Evolutionary conservation across 2,797 vertebrate species (phyloP).

Genomic region (Melanogrammus aeglefinus): DNA sequence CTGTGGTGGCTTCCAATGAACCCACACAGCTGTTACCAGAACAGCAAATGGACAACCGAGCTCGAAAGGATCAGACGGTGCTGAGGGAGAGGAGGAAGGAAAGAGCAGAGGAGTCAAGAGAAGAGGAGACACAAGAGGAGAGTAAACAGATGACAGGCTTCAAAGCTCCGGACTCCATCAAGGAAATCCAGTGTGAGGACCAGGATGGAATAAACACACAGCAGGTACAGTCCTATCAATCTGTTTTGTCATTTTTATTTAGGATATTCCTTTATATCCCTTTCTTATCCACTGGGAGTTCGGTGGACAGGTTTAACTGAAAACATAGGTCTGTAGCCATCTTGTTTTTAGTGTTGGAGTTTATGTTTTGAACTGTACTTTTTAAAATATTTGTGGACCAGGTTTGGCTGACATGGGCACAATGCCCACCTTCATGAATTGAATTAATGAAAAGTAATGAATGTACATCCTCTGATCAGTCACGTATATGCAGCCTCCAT

Average conservation of each 20-base stretch:
- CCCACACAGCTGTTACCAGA: slow-evolving; percentile 21
- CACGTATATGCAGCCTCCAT: not conserved
- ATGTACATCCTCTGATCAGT: not conserved
- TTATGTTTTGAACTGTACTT: not conserved
- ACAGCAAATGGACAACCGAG: slow-evolving; percentile 28
- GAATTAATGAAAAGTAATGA: not conserved
- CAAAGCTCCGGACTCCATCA: slow-evolving; percentile 13
- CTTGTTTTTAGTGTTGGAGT: not conserved
- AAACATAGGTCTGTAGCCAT: not conserved
- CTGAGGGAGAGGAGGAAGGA: slow-evolving; percentile 22
- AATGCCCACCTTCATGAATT: too few species aligned
- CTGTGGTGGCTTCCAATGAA: slow-evolving; percentile 16
- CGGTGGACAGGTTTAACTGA: not conserved
- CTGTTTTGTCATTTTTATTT: not conserved
- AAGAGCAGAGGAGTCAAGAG: not conserved
- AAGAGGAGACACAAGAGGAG: slow-evolving; percentile 8
- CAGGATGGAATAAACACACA: slow-evolving; percentile 60
- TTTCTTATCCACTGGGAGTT: not conserved
- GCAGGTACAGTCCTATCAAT: slow-evolving; percentile 60
- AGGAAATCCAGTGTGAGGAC: slow-evolving; percentile 37
- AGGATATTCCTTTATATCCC: not conserved
- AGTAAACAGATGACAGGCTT: not conserved
- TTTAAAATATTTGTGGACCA: not conserved
- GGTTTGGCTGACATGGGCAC: not conserved
- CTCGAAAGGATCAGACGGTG: slow-evolving; percentile 11